Evolutionary conservation across 2,797 vertebrate genomes (phyloP).

Genomic region (Aselliscus stoliczkanus): DNA sequence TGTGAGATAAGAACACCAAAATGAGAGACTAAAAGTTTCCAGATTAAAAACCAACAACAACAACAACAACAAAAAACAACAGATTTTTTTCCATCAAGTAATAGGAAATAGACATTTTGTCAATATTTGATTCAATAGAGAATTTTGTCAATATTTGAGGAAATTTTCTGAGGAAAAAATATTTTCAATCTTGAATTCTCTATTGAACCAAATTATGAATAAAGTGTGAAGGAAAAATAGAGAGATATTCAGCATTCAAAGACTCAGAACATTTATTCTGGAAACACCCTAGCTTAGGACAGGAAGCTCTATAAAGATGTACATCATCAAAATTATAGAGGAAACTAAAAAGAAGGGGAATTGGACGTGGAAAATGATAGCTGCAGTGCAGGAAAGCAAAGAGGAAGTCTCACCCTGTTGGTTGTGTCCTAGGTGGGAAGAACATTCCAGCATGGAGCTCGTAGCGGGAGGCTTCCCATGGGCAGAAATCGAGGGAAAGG

Average conservation of each 20-base stretch:
- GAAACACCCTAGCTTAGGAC: not conserved
- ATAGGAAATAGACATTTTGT: not conserved
- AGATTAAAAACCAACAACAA: not conserved
- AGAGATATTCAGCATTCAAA: not conserved
- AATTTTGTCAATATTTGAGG: not conserved
- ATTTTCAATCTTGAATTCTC: not conserved
- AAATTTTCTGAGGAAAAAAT: not conserved
- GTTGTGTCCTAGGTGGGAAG: not conserved
- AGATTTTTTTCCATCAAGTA: not conserved
- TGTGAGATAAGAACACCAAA: not conserved
- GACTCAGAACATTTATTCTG: not conserved
- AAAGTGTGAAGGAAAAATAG: not conserved
- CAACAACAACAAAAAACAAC: not conserved
- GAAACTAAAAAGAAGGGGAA: not conserved
- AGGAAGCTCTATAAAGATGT: not conserved
- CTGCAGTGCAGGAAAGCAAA: not conserved
- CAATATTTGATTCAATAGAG: not conserved
- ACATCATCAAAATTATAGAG: not conserved
- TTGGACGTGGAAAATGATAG: not conserved
- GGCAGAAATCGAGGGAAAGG: not conserved
- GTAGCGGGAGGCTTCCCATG: too few species aligned
- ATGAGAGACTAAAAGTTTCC: not conserved
- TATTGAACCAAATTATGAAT: not conserved
- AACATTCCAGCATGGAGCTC: not conserved
- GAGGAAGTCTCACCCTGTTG: not conserved